These are phyloP conservation scores for Tychaedon coryphoeus DNA, from an alignment of 2,113 vertebrate species.

Conservation along the genomic window DNA sequence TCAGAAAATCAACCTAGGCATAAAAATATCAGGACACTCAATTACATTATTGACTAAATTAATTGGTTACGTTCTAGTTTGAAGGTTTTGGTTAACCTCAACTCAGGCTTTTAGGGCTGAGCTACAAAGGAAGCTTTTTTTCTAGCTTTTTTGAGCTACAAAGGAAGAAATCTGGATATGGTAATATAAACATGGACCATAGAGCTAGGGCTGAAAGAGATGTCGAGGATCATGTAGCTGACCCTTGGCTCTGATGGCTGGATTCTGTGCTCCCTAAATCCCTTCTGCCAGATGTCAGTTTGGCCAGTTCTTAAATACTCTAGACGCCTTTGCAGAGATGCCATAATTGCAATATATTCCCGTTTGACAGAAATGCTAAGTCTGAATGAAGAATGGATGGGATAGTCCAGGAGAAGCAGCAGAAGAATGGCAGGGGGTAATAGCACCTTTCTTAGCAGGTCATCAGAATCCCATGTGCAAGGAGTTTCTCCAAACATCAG, in stretches of 20 bases:
- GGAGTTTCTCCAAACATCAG: neutral
- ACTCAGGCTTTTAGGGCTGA: neutral
- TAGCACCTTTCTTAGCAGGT: neutral
- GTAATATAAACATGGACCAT: neutral
- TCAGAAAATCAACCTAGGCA: neutral
- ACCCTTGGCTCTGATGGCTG: neutral
- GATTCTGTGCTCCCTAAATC: neutral
- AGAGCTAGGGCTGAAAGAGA: neutral
- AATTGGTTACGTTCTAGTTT: neutral
- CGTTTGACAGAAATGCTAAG: neutral
- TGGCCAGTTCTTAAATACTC: neutral
- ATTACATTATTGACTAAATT: neutral
- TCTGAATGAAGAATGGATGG: neutral
- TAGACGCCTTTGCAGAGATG: neutral
- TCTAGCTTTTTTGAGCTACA: neutral
- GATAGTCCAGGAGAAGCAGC: neutral
- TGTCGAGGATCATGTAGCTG: neutral
- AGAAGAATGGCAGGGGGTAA: neutral
- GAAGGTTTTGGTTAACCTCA: neutral
- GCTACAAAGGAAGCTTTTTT: neutral
- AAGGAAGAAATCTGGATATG: neutral
- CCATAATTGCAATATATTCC: neutral
- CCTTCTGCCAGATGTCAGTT: neutral
- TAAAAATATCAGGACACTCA: neutral
- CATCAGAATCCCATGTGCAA: neutral